Evolutionary conservation across 2,113 vertebrate species (phyloP).

Genomic region (Anoplopoma fimbria): DNA sequence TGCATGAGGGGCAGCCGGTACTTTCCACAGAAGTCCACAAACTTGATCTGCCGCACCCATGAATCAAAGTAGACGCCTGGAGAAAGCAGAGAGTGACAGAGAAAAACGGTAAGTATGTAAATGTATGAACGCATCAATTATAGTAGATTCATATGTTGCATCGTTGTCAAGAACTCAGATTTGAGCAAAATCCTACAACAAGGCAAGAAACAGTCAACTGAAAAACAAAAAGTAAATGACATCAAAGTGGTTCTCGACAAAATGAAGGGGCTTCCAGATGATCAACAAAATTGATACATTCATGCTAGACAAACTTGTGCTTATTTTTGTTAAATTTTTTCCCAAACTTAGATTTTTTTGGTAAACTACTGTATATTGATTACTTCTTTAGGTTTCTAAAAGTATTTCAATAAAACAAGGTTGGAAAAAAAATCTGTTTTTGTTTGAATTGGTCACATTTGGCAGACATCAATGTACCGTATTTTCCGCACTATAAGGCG

Average conservation of each 20-base stretch:
- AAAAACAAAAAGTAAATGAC: background rate
- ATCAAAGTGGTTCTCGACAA: background rate
- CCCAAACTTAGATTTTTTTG: background rate
- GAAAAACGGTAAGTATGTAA: background rate
- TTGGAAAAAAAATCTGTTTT: background rate
- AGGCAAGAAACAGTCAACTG: background rate
- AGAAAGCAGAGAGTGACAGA: background rate
- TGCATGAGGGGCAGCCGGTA: conserved; percentile 98
- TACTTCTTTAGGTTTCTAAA: background rate
- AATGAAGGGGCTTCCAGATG: background rate
- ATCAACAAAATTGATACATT: background rate
- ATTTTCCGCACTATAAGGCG: too few species aligned
- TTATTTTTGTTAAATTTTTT: background rate
- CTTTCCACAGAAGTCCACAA: conserved; percentile 99
- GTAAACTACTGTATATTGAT: background rate
- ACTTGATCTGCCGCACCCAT: conserved; percentile 98
- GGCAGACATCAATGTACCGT: too few species aligned
- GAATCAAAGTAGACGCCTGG: conserved; percentile 98
- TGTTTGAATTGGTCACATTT: background rate
- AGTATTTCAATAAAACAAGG: background rate
- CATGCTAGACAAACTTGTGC: background rate
- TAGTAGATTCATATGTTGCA: background rate
- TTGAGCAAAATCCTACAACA: background rate
- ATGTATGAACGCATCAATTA: background rate
- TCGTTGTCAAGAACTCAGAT: background rate